Conservation (phyloP, 2,797 vertebrate genomes). For the Acanthornis magna region DNA sequence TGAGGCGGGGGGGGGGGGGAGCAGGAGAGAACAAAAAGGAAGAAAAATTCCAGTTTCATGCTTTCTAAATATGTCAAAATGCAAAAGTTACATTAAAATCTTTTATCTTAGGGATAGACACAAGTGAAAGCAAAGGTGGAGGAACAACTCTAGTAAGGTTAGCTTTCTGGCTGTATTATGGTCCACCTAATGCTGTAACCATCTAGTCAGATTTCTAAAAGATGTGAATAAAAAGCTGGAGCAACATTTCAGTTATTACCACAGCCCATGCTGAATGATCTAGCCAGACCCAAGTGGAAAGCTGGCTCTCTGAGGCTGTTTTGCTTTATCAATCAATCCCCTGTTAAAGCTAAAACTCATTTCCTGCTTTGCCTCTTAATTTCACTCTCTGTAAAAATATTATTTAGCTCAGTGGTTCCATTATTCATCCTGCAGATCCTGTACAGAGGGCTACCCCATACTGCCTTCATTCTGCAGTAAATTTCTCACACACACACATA, state of each 20-base stretch:
- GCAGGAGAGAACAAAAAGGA: neutral
- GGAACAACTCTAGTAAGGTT: neutral
- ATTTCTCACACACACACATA: neutral
- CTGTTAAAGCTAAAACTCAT: neutral
- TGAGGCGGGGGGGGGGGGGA: accelerated
- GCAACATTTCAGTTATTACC: neutral
- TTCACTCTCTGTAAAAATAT: neutral
- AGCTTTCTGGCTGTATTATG: neutral
- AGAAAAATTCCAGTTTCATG: neutral
- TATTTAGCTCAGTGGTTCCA: neutral
- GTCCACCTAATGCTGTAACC: neutral
- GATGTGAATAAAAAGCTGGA: neutral
- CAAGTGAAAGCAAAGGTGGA: neutral
- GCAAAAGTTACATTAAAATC: neutral
- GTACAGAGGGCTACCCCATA: neutral
- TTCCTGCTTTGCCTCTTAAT: neutral
- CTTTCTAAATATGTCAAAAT: neutral
- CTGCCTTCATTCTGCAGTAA: neutral
- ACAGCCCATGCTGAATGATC: neutral
- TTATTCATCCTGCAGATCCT: neutral
- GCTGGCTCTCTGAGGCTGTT: neutral
- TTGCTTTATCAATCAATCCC: neutral
- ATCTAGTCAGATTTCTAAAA: neutral
- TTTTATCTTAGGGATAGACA: neutral
- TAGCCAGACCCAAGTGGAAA: neutral